Evolutionary conservation across 2,888 invertebrate genomes (phyloP).

Genomic region (Geophilus truncorum): DNA sequence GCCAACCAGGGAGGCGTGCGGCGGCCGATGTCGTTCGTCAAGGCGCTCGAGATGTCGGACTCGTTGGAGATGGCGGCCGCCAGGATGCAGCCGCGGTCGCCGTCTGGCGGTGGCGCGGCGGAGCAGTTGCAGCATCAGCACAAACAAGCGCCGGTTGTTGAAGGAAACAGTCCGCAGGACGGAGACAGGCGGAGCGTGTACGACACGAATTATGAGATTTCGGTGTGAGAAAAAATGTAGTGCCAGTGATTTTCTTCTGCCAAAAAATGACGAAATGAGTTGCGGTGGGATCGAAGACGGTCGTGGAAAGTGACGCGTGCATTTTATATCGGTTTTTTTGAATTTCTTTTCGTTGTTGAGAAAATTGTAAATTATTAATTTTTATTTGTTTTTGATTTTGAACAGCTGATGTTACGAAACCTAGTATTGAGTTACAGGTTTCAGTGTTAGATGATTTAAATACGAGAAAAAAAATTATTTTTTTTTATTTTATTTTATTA

Average conservation of each 20-base stretch:
- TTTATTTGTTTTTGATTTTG: no score
- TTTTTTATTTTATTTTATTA: no score
- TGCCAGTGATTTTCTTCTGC: conserved; percentile 12
- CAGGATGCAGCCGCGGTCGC: conserved; percentile 27
- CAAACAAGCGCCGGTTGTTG: neutral
- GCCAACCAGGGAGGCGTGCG: conserved; percentile 43
- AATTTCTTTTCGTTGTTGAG: no score
- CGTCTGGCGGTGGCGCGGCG: neutral
- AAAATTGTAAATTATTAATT: no score
- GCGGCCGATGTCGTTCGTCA: conserved; percentile 80
- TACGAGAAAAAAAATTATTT: neutral
- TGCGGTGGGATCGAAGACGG: no score
- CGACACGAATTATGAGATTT: conserved; percentile 93
- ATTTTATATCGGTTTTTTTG: no score
- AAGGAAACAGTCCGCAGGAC: conserved; percentile 11
- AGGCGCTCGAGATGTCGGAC: conserved; percentile 84
- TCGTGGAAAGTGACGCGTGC: no score
- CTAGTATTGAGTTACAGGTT: no score
- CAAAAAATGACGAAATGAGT: no score
- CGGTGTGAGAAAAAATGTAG: conserved; percentile 57
- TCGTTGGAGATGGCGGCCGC: conserved; percentile 54
- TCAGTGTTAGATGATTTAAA: neutral
- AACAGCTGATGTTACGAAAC: no score
- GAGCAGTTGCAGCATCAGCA: conserved; percentile 25
- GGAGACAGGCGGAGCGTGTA: conserved; percentile 61